phyloP scores from a whole-genome alignment of 2,888 invertebrate genomes.

The Dicranocentrus wangi region DNA sequence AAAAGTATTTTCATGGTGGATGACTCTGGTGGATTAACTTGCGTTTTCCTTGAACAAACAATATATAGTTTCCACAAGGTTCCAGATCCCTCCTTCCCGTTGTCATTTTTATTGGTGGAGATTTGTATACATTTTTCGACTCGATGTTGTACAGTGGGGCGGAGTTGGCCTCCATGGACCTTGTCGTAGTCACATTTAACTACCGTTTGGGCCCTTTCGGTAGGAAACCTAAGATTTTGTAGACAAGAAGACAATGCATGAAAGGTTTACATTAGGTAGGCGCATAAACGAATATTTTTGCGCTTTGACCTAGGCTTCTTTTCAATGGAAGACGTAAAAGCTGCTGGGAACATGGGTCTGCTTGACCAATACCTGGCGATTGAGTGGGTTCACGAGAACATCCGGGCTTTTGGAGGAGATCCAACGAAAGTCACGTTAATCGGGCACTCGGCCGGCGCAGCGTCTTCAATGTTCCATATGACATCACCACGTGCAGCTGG shows the following conservation, averaged over 20 bases:
- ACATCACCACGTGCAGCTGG: conserved; percentile 81
- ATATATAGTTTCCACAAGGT: conserved; percentile 67
- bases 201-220: conserved; percentile 83
- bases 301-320: too few species aligned
- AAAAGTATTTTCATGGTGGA: background rate
- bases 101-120: conserved; percentile 82
- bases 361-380: conserved; percentile 89
- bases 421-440: conserved; percentile 81
- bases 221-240: conserved; percentile 65
- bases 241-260: background rate
- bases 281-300: too few species aligned
- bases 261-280: background rate
- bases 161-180: conserved; percentile 82
- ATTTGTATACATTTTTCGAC: conserved; percentile 77
- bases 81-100: conserved; percentile 80
- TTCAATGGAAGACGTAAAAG: conserved; percentile 76
- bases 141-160: conserved; percentile 78
- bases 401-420: conserved; percentile 78
- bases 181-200: conserved; percentile 82
- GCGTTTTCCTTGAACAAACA: background rate
- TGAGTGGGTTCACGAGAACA: conserved; percentile 74
- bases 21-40: background rate
- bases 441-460: conserved; percentile 86
- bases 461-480: conserved; percentile 81
- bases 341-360: conserved; percentile 86